phyloP scores from a whole-genome alignment of 2,113 vertebrate species.

The Brachirus orientalis region DNA sequence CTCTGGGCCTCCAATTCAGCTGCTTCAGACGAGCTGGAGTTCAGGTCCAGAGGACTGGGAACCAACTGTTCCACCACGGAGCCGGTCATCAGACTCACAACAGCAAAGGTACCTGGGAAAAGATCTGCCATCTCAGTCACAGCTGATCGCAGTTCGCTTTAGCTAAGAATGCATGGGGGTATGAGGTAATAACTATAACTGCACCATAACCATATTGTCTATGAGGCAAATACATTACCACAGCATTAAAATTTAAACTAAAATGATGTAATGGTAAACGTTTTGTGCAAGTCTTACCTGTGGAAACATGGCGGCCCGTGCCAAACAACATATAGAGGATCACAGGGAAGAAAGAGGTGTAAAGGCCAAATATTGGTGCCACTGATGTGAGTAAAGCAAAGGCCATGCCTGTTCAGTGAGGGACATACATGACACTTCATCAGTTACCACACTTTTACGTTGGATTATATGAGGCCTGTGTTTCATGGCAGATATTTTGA shows the following conservation, averaged over 20 bases:
- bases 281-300: slow-evolving; percentile 84
- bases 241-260: no score
- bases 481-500: background rate
- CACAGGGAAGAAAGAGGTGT: slow-evolving; percentile 93
- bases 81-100: slow-evolving; percentile 92
- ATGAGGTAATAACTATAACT: no score
- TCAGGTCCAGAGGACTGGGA: slow-evolving; percentile 80
- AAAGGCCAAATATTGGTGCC: slow-evolving; percentile 92
- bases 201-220: no score
- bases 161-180: no score
- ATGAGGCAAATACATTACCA: no score
- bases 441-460: background rate
- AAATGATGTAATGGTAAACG: no score
- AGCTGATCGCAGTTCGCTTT: no score
- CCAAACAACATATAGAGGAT: slow-evolving; percentile 90
- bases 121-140: slow-evolving; percentile 6
- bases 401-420: slow-evolving; percentile 85
- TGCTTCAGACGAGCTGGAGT: slow-evolving; percentile 78
- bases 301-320: slow-evolving; percentile 91
- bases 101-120: slow-evolving; percentile 89
- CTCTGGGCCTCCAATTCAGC: slow-evolving; percentile 84
- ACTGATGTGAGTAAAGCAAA: slow-evolving; percentile 93
- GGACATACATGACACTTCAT: slow-evolving; percentile 3
- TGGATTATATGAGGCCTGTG: background rate
- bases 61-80: slow-evolving; percentile 89